Base-by-base conservation (phyloP, 2,888 invertebrate genomes). In the Aleiodes testaceus region DNA sequence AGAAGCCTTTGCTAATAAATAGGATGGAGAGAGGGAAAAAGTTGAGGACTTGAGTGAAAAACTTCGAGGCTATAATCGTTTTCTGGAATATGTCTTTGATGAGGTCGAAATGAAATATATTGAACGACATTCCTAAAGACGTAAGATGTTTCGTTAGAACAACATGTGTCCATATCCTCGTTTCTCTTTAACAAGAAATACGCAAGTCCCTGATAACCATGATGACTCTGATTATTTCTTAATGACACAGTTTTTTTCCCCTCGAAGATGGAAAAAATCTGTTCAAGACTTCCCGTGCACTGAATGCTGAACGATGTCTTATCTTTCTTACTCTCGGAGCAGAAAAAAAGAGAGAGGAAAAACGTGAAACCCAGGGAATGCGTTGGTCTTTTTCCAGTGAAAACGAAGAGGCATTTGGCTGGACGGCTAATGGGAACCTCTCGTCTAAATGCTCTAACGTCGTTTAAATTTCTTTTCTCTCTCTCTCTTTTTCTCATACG, bases 391-490 rank as follows among this genome's bases (percentile, higher is more conserved):
- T 53, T 53, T 22, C 7, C 26, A 2, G 9, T 26, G n/a, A 65
- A 49, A 26, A 49, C 61, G 45, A 9, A 22, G 11, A 12, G 16
- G 44, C 55, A 61, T 22, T 22, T 47, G n/a, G 26, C 53, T 47
- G 50, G 42, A 30, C 45, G 36, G 61, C 59, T 68, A 53, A 70
- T 68, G 69, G 67, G 65, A 64, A 64, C 47, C 52, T 69, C 55
- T 69, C 53, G 65, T 70, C 66, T 68, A 68, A 74, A 72, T 70
- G 72, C 47, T 49, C 26, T 9, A 22, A 50, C 61, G 74, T 69
- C 68, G 66, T 73, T 74, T 71, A 74, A 74, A 70, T 74, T 74
- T 74, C 53, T 49, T 72, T 55, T 36, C 36, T 36, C 9, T 36
- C 36, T 36, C 36, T 36, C 36, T 36, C 7, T 3, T 9, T 36